phyloP scores from a whole-genome alignment of 2,888 invertebrate species.

The Leucania comma region DNA sequence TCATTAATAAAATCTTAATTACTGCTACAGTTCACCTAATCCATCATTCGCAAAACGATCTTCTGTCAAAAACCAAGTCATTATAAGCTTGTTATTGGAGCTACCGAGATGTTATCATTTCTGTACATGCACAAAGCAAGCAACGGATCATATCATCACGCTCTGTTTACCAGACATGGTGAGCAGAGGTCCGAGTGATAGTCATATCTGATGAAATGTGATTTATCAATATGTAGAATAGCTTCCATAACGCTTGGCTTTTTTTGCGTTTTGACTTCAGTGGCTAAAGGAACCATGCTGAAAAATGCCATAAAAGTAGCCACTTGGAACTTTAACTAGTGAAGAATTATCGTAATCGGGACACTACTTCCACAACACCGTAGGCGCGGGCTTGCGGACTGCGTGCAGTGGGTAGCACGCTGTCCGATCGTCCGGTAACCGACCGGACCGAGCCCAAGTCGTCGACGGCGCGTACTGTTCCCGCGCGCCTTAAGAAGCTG shows the following conservation, averaged over 20 bases:
- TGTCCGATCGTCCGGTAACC: too few relatives aligned
- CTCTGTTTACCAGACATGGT: constrained; percentile 24
- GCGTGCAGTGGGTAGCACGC: too few relatives aligned
- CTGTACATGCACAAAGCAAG: constrained; percentile 45
- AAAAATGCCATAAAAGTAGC: background rate
- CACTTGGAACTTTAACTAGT: background rate
- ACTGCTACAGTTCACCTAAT: constrained; percentile 5
- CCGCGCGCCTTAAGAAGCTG: too few relatives aligned
- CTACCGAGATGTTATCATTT: constrained; percentile 47
- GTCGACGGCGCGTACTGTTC: too few relatives aligned
- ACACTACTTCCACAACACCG: too few relatives aligned
- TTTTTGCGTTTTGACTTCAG: background rate
- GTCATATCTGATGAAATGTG: constrained; percentile 24
- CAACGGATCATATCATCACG: constrained; percentile 54
- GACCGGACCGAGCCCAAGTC: too few relatives aligned
- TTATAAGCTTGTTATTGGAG: constrained; percentile 43
- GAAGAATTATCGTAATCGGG: background rate
- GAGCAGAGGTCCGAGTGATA: constrained; percentile 25
- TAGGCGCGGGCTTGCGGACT: too few relatives aligned
- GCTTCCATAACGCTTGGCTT: background rate
- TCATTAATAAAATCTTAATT: background rate
- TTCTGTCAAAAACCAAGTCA: constrained; percentile 30
- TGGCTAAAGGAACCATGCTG: background rate
- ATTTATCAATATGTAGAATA: constrained; percentile 5
- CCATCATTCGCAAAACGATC: constrained; percentile 37